Evolutionary conservation across 2,797 vertebrate genomes (phyloP), one percentile per base, ranked within the genome.

Genomic region (Channallabes apus): DNA sequence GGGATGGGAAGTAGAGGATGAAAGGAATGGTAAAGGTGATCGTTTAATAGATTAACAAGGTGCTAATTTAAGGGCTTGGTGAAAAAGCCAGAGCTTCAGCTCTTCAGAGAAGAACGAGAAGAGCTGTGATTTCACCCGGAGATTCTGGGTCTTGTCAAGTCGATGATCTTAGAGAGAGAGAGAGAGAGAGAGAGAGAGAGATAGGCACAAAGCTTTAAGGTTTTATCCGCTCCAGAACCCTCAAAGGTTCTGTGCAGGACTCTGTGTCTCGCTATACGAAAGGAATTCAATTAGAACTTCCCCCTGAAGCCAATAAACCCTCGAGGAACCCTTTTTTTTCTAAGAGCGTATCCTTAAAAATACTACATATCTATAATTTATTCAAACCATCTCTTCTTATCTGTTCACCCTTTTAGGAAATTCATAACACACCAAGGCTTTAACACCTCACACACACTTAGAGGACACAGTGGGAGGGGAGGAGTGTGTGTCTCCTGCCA

Each of bases 401-500:
- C 75, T 4, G 54, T 24, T 6, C 20, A 35, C 59, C 8, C 76
- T 35, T 22, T 59, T 38, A 38, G 24, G 38, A 61, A 15, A 59
- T 61, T 61, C 5, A 61, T 22, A 35, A 77, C 29, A 20, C 76
- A 78, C 18, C 59, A 18, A 1, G 54, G 18, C 29, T 77, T 76
- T 77, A 77, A 56, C 14, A 75, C n/a, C 46, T 18, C 80, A 9
- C 65, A 54, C 80, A 82, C 12, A 41, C 68, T 18, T 32, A 56
- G 32, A 61, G 64, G 35, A 78, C 75, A 85, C 46, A 15, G 65
- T 32, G n/a, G 32, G 62, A 27, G 69, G 77, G 76, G 68, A 51
- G 62, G 56, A 64, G 58, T 59, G 20, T 77, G 27, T 61, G 67
- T 85, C 56, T 78, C 27, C 61, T 82, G 67, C 69, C 76, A 84